Evolutionary conservation across 1,140 invertebrate species (phyloP).

Genomic region (Drosophila neocordata): DNA sequence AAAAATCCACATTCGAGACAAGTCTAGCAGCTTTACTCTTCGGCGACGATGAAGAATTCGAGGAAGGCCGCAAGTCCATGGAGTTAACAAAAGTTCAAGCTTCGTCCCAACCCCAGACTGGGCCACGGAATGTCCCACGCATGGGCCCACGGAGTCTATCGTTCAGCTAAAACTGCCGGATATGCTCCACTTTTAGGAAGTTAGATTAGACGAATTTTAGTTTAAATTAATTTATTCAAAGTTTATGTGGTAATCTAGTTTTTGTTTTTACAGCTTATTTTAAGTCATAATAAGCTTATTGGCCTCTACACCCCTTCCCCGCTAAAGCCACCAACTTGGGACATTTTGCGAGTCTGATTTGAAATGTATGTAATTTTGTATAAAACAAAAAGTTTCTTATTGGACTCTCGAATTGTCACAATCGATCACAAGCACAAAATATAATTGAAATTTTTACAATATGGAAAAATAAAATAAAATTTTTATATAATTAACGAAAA

Average conservation of each 20-base stretch:
- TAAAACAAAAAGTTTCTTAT: slow-evolving; percentile 62
- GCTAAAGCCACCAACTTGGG: slow-evolving; percentile 27
- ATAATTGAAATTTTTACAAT: slow-evolving; percentile 4
- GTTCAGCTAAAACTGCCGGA: slow-evolving; percentile 38
- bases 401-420: slow-evolving; percentile 82
- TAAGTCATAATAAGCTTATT: slow-evolving; percentile 43
- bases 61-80: slow-evolving; percentile 56
- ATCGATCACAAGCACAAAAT: slow-evolving; percentile 28
- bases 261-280: slow-evolving; percentile 54
- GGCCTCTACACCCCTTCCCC: slow-evolving; percentile 11
- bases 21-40: slow-evolving; percentile 76
- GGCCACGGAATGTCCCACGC: slow-evolving; percentile 67
- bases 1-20: slow-evolving; percentile 74
- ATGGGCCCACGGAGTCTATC: slow-evolving; percentile 74
- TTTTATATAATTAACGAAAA: slow-evolving; percentile 26
- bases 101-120: slow-evolving; percentile 23
- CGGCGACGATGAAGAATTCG: slow-evolving; percentile 68
- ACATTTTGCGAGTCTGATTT: slow-evolving; percentile 82
- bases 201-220: slow-evolving; percentile 69
- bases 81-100: slow-evolving; percentile 20
- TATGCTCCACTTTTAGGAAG: slow-evolving; percentile 5
- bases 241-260: slow-evolving; percentile 61
- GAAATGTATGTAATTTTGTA: slow-evolving; percentile 41
- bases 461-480: slow-evolving; percentile 5
- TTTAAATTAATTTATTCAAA: slow-evolving; percentile 66